Base-by-base conservation (phyloP, 1,140 invertebrate species). In the Metaphire vulgaris region DNA sequence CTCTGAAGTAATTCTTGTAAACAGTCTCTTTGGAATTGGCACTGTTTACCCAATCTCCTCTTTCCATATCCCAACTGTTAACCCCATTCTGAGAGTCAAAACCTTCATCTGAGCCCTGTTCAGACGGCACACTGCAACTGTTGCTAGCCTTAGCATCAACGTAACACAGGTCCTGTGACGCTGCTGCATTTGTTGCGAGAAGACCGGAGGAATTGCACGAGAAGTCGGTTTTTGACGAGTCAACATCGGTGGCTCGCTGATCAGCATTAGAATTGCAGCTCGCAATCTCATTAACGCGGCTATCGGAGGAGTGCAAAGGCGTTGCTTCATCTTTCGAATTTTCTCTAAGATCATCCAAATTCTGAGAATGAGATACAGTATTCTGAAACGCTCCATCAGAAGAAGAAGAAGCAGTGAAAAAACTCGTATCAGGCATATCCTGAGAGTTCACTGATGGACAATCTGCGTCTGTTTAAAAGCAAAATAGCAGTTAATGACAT, bases 11-110 rank as follows among this genome's bases (percentile, higher is more conserved):
- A 28, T 66, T 66, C 32, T 74, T 75, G 31, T 75, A 75, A 29
- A 69, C 67, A n/a, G 67, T 70, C 64, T 72, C 70, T 29, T 76
- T 77, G 32, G 71, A 73, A 31, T 71, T 72, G 26, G 41, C 56
- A 32, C 64, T 56, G 31, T 33, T 65, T 29, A 66, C 69, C 64
- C 56, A n/a, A 21, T 68, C 74, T 26, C 28, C 29, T 65, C 28
- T 74, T n/a, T 80, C 76, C 0, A 33, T 29, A 30, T 80, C 76
- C 76, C 78, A 80, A 33, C 75, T 76, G 29, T 76, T 76, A 21
- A 31, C 74, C 15, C 56, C 34, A 70, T 74, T 32, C 77, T 75
- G 41, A 21, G 41, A 12, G 41, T 21, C 41, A 6, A 56, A 56
- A 12, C 6, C 21, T 6, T 56, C 41, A 56, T 6, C 21, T 6